Base-by-base conservation (phyloP, 1,140 invertebrate species). In the Aradophagus sp. region DNA sequence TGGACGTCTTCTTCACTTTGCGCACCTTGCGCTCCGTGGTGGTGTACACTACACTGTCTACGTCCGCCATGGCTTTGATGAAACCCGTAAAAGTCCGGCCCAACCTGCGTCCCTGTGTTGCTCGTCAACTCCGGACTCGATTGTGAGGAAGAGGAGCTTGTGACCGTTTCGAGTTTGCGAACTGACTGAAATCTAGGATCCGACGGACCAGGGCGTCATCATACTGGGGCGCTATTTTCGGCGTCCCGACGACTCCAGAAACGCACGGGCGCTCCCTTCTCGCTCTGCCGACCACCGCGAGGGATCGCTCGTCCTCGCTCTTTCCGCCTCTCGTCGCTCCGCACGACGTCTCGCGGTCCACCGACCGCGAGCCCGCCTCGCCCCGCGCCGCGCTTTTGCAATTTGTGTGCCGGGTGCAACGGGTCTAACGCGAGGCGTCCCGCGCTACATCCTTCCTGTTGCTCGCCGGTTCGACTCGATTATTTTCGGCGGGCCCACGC, bases 1-100 rank as follows among this genome's bases (percentile, higher is more conserved):
- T 89, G 79, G 92, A 93, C 59, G 90, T 92, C 87, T 95, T 95
- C 88, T 94, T 95, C 87, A 93, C 92, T 90, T 95, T 95, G 85
- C 92, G 92, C 82, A 93, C 92, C 87, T 94, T 94, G 84, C 92
- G 90, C 87, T 93, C 92, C 73, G 92, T 92, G 77, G 91, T 91
- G 78, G 91, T 91, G 84, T 90, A 93, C 86, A 93, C 92, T 88
- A 93, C 91, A 88, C 91, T 90, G 86, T 95, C 93, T 80, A 94
- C 93, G 88, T 95, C 93, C 84, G 92, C 93, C 93, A 95, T 94
- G 42, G 34, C 61, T 68, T 32, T 45, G 36, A 32, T 2, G 34
- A 11, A 44, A 47, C 50, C 61, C 47, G 31, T 19, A 20, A 34
- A 17, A 32, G 2, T 1, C 20, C 44, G 53, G 39, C 53, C 41